These are phyloP conservation scores for Hirudinaria manillensis DNA, from an alignment of 2,888 invertebrate species.

Conservation along the genomic window DNA sequence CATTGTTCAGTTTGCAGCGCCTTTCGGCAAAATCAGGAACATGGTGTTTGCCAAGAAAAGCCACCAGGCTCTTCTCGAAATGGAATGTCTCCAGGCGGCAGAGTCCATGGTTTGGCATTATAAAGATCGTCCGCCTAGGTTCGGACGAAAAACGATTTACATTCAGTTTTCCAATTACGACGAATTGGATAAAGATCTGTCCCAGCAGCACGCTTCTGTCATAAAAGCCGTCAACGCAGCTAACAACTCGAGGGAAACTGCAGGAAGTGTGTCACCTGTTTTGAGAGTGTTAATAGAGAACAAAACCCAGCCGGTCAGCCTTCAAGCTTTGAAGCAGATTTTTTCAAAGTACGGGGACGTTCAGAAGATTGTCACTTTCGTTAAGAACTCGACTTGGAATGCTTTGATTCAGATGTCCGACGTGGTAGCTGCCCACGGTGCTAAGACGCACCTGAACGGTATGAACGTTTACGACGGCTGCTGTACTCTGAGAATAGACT, in stretches of 20 bases:
- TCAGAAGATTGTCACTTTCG: constrained; percentile 20
- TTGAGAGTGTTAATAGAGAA: constrained; percentile 21
- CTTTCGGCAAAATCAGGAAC: constrained; percentile 20
- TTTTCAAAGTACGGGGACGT: constrained; percentile 26
- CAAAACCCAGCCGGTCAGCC: constrained; percentile 18
- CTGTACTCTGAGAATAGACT: constrained; percentile 97
- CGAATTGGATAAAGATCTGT: constrained; percentile 25
- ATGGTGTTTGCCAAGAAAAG: constrained; percentile 26
- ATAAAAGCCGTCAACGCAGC: constrained; percentile 22
- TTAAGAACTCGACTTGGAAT: constrained; percentile 19
- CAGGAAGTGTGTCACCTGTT: background rate
- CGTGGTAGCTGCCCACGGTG: constrained; percentile 13
- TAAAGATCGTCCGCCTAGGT: background rate
- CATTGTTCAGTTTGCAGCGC: constrained; percentile 25
- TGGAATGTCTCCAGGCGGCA: constrained; percentile 11
- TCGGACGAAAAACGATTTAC: constrained; percentile 20
- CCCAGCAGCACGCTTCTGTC: constrained; percentile 5
- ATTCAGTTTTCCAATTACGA: constrained; percentile 25
- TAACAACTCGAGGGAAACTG: background rate
- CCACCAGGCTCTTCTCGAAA: constrained; percentile 22
- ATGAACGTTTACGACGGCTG: constrained; percentile 99
- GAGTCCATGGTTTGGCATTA: constrained; percentile 15
- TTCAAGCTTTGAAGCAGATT: constrained; percentile 18
- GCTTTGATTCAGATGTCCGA: constrained; percentile 22
- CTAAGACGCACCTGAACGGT: constrained; percentile 75